Base-by-base conservation (phyloP, 2,888 invertebrate species). In the Cynaeus angustus region DNA sequence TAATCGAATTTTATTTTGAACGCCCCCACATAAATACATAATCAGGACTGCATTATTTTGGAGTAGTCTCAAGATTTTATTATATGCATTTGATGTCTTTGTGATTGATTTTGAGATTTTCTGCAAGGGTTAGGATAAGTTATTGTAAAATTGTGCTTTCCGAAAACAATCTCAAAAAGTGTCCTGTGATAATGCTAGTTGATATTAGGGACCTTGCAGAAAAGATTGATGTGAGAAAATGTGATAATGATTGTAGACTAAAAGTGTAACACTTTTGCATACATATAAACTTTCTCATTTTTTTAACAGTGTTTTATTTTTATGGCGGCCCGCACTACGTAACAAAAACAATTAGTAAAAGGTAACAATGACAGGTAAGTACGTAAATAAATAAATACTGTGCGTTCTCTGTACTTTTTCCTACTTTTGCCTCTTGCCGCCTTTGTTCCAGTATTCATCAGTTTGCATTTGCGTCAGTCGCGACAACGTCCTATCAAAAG, bases 381-480 rank as follows among this genome's bases (percentile, higher is more conserved):
- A 59, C 8, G 10, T 28, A 43, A 10, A 21, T 14, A 28, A 33
- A 8, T 21, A 26, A 61, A 50, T 61, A 61, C 61, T 61, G 61
- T 38, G 50, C 46, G 37, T 16, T 14, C 1, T n/a, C 7, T 30
- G 9, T 10, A 56, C 46, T 21, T n/a, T 10, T 2, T 38, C 38
- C 4, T n/a, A n/a, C 7, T 16, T 53, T 64, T 45, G 53, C 45
- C 45, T 41, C 13, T 13, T 45, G 9, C 45, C 52, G 12, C 55
- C 41, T 21, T 59, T 62, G 6, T 64, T 64, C 98, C 98, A 98
- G 85, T 99, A 99, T 74, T 94, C 94, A 62, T 92, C 90, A 0
- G 95, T 94, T 86, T 98, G 97, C 99, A 99, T 99, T 88, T 99
- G 97, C 75, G 92, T 91, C 33, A 99, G 89, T 73, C 99, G 88